These are phyloP conservation scores for honey bee (Apis mellifera) DNA, from an alignment of 1,140 invertebrate genomes.

Conservation along the genomic window Amel_HAv3.1 CM009946.2:6333001-6333500, in stretches of 20 bases:
- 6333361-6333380: background rate
- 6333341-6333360: background rate
- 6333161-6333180: slow-evolving; percentile 67
- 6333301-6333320: too few species aligned
- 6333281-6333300: too few species aligned
- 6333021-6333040: slow-evolving; percentile 79
- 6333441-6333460: background rate
- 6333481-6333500: background rate
- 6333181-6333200: background rate
- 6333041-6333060: slow-evolving; percentile 76
- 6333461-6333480: background rate
- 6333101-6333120: slow-evolving; percentile 56
- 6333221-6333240: slow-evolving; percentile 25
- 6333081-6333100: slow-evolving; percentile 70
- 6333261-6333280: too few species aligned
- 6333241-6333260: too few species aligned
- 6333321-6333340: too few species aligned
- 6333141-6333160: slow-evolving; percentile 59
- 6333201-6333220: slow-evolving; percentile 20
- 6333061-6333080: slow-evolving; percentile 50
- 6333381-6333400: background rate
- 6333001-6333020: slow-evolving; percentile 81
- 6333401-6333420: background rate
- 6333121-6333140: slow-evolving; percentile 49
- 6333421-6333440: background rate